Percentiles rank a stretch among this genome's conserved stretches.
These are phyloP conservation scores for Ecliptopera silaceata DNA, from an alignment of 2,888 invertebrate species.

Conservation along the genomic window DNA sequence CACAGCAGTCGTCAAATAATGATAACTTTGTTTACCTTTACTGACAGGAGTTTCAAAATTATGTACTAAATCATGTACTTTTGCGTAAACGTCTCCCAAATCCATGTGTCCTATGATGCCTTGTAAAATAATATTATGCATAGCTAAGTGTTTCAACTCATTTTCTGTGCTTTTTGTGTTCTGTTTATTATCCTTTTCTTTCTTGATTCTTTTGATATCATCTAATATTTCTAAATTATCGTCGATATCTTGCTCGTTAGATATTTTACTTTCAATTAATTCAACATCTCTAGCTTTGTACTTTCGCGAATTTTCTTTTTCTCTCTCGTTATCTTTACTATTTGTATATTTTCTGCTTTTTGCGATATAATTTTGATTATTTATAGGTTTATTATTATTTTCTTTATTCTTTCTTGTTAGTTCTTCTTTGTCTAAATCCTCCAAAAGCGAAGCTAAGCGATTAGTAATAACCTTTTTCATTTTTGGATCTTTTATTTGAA, in stretches of 20 bases:
- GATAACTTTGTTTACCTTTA: slow-evolving; percentile 23
- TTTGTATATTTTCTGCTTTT: slow-evolving; percentile 11
- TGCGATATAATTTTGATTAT: slow-evolving; percentile 1
- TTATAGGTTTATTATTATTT: slow-evolving; percentile 11
- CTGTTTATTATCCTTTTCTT: slow-evolving; percentile 13
- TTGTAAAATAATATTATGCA: slow-evolving; percentile 63
- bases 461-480: slow-evolving; percentile 57
- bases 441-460: slow-evolving; percentile 54
- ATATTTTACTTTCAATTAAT: slow-evolving; percentile 3
- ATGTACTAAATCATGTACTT: slow-evolving; percentile 41
- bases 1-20: too few relatives aligned
- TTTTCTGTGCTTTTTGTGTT: slow-evolving; percentile 14
- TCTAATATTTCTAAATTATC: neutral
- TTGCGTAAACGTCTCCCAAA: slow-evolving; percentile 53
- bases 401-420: slow-evolving; percentile 15
- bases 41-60: slow-evolving; percentile 35
- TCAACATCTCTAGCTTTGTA: slow-evolving; percentile 5
- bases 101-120: slow-evolving; percentile 62
- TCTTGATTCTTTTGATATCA: slow-evolving; percentile 16
- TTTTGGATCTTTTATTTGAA: slow-evolving; percentile 55
- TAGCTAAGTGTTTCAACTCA: slow-evolving; percentile 56
- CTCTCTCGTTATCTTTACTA: neutral
- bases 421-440: slow-evolving; percentile 61
- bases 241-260: slow-evolving; percentile 1
- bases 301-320: neutral